These are phyloP conservation scores for Delichon dasypus DNA, from an alignment of 2,797 vertebrate species.

Conservation along the genomic window DNA sequence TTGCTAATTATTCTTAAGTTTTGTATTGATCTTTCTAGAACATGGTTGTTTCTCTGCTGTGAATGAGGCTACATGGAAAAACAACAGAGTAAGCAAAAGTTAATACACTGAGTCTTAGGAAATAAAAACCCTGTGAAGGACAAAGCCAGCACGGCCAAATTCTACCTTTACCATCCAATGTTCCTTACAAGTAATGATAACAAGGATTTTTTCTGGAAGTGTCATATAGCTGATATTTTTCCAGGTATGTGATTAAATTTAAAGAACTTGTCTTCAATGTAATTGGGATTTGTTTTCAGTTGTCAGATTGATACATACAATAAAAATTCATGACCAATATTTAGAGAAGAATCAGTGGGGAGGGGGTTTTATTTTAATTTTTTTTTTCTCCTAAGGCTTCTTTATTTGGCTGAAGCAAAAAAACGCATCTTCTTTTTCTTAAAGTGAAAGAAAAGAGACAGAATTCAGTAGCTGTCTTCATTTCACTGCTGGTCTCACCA, in stretches of 20 bases:
- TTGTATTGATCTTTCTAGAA: conserved; percentile 16
- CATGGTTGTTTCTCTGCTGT: not conserved
- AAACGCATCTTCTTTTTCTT: not conserved
- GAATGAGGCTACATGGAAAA: not conserved
- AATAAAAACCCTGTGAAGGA: not conserved
- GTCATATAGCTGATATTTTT: not conserved
- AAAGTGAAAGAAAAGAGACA: not conserved
- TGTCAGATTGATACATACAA: not conserved
- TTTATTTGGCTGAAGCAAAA: not conserved
- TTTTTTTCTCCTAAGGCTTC: not conserved
- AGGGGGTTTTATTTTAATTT: not conserved
- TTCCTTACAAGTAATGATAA: not conserved
- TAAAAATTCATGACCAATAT: not conserved
- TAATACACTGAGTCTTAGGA: not conserved
- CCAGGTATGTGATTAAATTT: not conserved
- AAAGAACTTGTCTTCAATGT: not conserved
- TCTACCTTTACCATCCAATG: not conserved
- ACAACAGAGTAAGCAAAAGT: not conserved
- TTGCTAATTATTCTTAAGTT: not conserved
- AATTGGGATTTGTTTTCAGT: not conserved
- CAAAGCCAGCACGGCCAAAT: not conserved
- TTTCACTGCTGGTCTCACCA: conserved; percentile 47
- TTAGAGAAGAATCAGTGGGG: not conserved
- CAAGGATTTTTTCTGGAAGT: not conserved
- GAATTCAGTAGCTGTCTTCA: conserved; percentile 23